These are phyloP conservation scores for Iguana delicatissima DNA, from an alignment of 2,797 vertebrate species.

Conservation along the genomic window DNA sequence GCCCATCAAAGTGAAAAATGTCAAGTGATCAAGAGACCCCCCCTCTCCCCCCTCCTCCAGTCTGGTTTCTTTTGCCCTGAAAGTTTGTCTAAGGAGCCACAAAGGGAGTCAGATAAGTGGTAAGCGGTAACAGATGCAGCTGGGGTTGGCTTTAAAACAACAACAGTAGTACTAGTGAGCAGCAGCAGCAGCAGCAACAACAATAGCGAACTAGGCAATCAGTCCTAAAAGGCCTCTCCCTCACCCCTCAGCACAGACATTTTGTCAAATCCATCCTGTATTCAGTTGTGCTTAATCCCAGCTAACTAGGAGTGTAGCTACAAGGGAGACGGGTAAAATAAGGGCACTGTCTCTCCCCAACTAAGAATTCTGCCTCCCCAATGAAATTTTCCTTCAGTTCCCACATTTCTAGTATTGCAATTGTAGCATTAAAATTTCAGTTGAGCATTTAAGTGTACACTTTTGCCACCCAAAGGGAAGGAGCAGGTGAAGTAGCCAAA, in stretches of 20 bases:
- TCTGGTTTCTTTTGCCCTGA: conserved; percentile 59
- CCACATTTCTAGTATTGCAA: too few species aligned
- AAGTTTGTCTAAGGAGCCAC: conserved; percentile 55
- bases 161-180: background rate
- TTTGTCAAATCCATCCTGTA: background rate
- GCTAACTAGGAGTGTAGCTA: too few species aligned
- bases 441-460: too few species aligned
- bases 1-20: conserved; percentile 6
- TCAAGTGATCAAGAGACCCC: conserved; percentile 20
- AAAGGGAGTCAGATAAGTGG: conserved; percentile 65
- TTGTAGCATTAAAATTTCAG: too few species aligned
- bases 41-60: conserved; percentile 27
- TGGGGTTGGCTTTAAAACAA: background rate
- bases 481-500: too few species aligned
- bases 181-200: background rate
- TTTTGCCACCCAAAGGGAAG: too few species aligned
- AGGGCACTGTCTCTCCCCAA: too few species aligned
- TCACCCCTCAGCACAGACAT: background rate
- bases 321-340: too few species aligned
- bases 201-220: background rate
- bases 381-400: too few species aligned
- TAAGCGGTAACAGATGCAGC: conserved; percentile 27
- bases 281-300: background rate
- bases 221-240: background rate
- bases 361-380: too few species aligned